Conservation (phyloP, 2,113 vertebrate species). For the Semicossyphus pulcher region DNA sequence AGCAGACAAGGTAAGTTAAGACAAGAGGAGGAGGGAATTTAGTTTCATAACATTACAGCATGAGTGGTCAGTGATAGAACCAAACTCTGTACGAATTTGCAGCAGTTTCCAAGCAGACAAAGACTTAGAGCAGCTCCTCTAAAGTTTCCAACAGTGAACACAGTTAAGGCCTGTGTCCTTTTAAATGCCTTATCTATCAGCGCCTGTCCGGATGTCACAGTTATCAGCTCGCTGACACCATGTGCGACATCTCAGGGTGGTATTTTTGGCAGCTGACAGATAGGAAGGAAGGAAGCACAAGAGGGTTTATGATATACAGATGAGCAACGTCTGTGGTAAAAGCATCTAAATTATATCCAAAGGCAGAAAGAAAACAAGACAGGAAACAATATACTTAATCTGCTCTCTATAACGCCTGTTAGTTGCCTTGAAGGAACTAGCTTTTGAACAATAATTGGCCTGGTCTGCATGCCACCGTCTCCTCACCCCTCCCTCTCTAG, state of each 20-base stretch:
- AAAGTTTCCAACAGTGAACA: constrained; percentile 13
- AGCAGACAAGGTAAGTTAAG: constrained; percentile 67
- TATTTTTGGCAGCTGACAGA: constrained; percentile 39
- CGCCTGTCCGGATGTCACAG: constrained; percentile 21
- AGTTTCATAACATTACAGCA: constrained; percentile 2
- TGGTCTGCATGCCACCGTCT: not conserved
- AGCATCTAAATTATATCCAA: not conserved
- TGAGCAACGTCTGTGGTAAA: not conserved
- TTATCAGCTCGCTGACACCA: constrained; percentile 41
- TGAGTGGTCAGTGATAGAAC: not conserved
- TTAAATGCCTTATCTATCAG: constrained; percentile 36
- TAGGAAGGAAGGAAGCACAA: constrained; percentile 20
- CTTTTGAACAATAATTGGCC: not conserved
- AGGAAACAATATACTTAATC: not conserved
- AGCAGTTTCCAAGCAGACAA: too few species aligned
- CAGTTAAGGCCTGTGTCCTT: constrained; percentile 17
- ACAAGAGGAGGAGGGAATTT: not conserved
- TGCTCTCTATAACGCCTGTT: not conserved
- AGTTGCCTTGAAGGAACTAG: constrained; percentile 5
- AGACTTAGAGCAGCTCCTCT: constrained; percentile 3
- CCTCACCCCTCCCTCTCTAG: not conserved
- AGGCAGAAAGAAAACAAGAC: not conserved
- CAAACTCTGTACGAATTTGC: not conserved
- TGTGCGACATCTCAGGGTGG: constrained; percentile 31
- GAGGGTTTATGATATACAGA: constrained; percentile 7